phyloP scores from a whole-genome alignment of 2,888 invertebrate genomes.

The Ligdia adustata region DNA sequence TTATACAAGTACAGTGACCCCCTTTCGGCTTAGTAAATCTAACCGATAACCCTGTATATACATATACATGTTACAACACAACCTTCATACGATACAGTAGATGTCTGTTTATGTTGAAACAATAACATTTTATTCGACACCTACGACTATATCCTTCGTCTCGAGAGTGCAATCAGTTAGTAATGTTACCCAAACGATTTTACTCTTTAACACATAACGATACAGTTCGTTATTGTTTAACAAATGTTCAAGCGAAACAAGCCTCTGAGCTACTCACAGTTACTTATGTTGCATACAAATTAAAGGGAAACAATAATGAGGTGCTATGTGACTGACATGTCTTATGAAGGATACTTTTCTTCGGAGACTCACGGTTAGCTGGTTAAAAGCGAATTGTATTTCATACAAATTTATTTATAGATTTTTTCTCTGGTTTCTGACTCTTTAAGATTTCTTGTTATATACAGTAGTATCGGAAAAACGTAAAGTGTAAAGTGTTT shows the following conservation, averaged over 20 bases:
- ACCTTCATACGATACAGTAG: background rate
- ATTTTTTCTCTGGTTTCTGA: no score
- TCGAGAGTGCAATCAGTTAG: background rate
- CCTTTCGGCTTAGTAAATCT: no score
- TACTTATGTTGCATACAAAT: constrained; percentile 59
- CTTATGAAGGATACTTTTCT: constrained; percentile 44
- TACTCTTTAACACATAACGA: background rate
- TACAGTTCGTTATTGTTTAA: constrained; percentile 14
- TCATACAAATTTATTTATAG: no score
- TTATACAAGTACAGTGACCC: no score
- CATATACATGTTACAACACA: no score
- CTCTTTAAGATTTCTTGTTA: no score
- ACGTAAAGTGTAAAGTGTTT: no score
- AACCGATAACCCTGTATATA: no score
- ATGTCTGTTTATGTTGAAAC: constrained; percentile 15
- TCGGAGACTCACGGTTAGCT: constrained; percentile 11
- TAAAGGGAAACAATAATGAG: constrained; percentile 49
- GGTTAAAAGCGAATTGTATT: no score
- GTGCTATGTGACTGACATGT: constrained; percentile 45
- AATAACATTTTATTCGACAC: constrained; percentile 7
- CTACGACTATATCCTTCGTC: constrained; percentile 1
- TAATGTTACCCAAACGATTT: background rate
- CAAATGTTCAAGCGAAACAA: constrained; percentile 3
- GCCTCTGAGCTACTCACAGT: constrained; percentile 40
- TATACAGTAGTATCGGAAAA: no score